These are phyloP conservation scores for Calypte anna DNA, from an alignment of 2,113 vertebrate species.

Conservation along the genomic window DNA sequence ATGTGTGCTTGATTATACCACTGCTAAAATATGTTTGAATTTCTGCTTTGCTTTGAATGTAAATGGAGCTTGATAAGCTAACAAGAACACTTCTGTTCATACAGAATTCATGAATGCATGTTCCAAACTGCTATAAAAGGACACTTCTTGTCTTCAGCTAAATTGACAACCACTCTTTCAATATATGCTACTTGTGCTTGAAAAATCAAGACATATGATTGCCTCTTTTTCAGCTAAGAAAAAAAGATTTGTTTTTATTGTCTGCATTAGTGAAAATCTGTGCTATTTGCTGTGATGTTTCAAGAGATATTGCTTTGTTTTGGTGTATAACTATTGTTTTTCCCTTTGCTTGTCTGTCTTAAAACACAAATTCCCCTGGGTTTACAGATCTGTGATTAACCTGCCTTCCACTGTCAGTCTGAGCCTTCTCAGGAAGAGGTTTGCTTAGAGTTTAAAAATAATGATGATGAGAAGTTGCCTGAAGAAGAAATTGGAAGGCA, in stretches of 20 bases:
- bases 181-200: background rate
- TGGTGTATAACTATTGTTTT: constrained; percentile 1
- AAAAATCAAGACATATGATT: background rate
- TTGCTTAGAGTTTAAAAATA: background rate
- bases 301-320: constrained; percentile 15
- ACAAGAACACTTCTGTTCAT: background rate
- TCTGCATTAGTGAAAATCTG: background rate
- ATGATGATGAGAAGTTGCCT: background rate
- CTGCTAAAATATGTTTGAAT: background rate
- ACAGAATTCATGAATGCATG: background rate
- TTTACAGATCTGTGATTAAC: background rate
- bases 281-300: constrained; percentile 19
- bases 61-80: background rate
- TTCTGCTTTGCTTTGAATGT: background rate
- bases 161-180: background rate
- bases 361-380: background rate
- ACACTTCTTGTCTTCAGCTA: background rate
- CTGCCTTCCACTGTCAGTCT: background rate
- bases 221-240: background rate
- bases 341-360: constrained; percentile 16
- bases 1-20: fast-evolving
- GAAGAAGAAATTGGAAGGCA: background rate
- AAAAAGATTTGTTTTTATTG: background rate
- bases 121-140: constrained; percentile 18
- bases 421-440: background rate